Percentiles rank a stretch among this genome's conserved stretches.
These are phyloP conservation scores for Cnemophilus loriae DNA, from an alignment of 2,113 vertebrate species.

Conservation along the genomic window DNA sequence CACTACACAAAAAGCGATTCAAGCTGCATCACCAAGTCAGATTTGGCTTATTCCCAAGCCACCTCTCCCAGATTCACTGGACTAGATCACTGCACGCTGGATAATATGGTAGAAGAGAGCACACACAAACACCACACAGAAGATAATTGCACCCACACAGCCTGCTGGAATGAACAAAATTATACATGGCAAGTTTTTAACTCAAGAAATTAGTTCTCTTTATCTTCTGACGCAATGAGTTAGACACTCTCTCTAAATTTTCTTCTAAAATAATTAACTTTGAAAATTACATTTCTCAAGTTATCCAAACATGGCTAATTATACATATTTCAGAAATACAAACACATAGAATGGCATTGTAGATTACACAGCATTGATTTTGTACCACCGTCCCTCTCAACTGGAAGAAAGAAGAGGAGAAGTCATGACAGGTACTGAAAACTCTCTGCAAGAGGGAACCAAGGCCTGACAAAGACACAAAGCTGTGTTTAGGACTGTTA, in stretches of 20 bases:
- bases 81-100: not conserved
- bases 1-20: not conserved
- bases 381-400: not conserved
- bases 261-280: not conserved
- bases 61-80: not conserved
- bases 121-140: not conserved
- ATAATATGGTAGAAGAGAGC: not conserved
- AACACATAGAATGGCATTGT: not conserved
- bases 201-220: not conserved
- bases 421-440: not conserved
- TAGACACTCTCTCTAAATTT: not conserved
- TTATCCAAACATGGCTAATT: not conserved
- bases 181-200: not conserved
- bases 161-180: not conserved
- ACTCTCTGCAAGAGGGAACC: not conserved
- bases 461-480: not conserved
- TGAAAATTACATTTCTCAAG: not conserved
- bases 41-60: not conserved
- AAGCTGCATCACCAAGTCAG: not conserved
- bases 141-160: not conserved
- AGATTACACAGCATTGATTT: not conserved
- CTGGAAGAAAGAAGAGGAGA: not conserved
- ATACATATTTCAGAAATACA: not conserved
- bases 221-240: not conserved
- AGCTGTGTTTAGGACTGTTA: not conserved